Evolutionary conservation across 2,888 invertebrate species (phyloP).

Genomic region (Boloria selene): DNA sequence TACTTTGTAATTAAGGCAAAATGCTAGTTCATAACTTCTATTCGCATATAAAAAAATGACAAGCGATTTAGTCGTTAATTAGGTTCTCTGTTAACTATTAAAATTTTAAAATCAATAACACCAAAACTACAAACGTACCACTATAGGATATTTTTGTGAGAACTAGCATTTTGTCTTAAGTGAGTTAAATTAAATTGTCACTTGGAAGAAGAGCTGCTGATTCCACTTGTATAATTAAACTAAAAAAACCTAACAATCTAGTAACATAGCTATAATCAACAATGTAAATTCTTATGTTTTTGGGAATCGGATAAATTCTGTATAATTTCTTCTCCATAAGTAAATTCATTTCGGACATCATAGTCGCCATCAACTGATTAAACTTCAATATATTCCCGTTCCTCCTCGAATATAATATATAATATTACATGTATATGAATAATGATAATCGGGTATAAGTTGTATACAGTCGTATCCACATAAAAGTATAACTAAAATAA

Average conservation of each 20-base stretch:
- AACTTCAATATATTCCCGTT: constrained; percentile 29
- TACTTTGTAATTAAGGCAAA: constrained; percentile 75
- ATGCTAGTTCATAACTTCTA: constrained; percentile 42
- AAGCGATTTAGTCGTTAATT: constrained; percentile 17
- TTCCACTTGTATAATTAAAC: constrained; percentile 67
- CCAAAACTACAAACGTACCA: constrained; percentile 7
- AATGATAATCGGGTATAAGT: constrained; percentile 49
- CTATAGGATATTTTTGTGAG: constrained; percentile 14
- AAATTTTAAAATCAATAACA: constrained; percentile 23
- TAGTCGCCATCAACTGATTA: constrained; percentile 39
- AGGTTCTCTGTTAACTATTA: constrained; percentile 14
- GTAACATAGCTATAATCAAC: constrained; percentile 62
- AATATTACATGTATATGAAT: constrained; percentile 40
- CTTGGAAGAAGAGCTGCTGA: constrained; percentile 66
- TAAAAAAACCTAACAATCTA: constrained; percentile 66
- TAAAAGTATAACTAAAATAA: constrained; percentile 80
- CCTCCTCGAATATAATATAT: constrained; percentile 45
- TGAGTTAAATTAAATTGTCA: constrained; percentile 45
- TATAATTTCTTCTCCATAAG: constrained; percentile 49
- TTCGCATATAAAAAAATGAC: constrained; percentile 10
- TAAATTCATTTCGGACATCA: constrained; percentile 52
- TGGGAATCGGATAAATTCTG: constrained; percentile 40
- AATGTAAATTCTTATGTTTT: constrained; percentile 45
- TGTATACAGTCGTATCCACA: constrained; percentile 81
- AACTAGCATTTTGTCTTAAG: constrained; percentile 43